These are phyloP conservation scores for Leptobrachium leishanense DNA, from an alignment of 2,113 vertebrate genomes.

Conservation along the genomic window DNA sequence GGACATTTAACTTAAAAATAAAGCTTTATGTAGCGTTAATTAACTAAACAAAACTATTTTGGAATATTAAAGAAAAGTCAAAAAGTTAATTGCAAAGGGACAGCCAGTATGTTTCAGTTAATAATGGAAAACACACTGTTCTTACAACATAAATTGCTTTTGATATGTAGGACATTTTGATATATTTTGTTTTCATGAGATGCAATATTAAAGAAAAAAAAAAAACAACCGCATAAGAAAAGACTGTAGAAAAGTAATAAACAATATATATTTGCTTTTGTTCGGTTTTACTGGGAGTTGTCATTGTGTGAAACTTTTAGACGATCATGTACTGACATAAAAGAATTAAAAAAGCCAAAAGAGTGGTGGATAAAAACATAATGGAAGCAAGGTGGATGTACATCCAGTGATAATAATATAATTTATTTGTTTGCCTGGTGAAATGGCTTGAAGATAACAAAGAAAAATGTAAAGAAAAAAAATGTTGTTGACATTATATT, in stretches of 20 bases:
- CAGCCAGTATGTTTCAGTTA: neutral
- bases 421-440: too few species aligned
- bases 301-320: neutral
- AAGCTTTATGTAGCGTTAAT: constrained; percentile 13
- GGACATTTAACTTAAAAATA: constrained; percentile 13
- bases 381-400: too few species aligned
- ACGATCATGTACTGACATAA: too few species aligned
- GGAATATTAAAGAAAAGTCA: constrained; percentile 12
- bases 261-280: neutral
- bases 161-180: constrained; percentile 9
- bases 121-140: constrained; percentile 14
- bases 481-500: too few species aligned
- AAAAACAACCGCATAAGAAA: too few species aligned
- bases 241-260: neutral
- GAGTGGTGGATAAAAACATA: too few species aligned
- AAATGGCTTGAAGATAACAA: too few species aligned
- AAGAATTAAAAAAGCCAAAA: too few species aligned
- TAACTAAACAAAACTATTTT: constrained; percentile 18
- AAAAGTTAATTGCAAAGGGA: constrained; percentile 25
- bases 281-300: neutral
- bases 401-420: too few species aligned
- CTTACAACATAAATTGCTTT: constrained; percentile 11
- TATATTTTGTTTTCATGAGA: neutral
- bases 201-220: neutral
- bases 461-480: too few species aligned